phyloP scores from a whole-genome alignment of 1,140 invertebrate species.

The Leptoteleia sp. region DNA sequence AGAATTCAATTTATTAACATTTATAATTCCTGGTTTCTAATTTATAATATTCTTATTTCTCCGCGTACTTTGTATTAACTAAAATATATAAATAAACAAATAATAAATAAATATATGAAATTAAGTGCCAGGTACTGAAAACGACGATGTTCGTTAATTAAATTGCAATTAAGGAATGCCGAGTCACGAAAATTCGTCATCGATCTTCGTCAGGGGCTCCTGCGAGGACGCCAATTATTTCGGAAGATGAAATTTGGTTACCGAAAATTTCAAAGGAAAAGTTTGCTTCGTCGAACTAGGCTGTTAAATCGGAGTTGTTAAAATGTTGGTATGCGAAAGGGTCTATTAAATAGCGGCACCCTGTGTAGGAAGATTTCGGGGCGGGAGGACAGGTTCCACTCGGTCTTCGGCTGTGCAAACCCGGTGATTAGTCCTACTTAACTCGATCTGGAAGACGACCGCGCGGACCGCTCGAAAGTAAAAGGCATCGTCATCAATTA shows the following conservation, averaged over 20 bases:
- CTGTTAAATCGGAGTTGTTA: constrained; percentile 43
- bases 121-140: no score
- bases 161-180: constrained; percentile 5
- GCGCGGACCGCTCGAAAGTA: constrained; percentile 71
- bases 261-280: constrained; percentile 40
- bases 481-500: constrained; percentile 79
- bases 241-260: constrained; percentile 32
- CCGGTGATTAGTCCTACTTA: constrained; percentile 79
- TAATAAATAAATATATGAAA: no score
- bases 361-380: constrained; percentile 61
- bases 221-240: constrained; percentile 14
- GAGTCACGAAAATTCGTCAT: constrained; percentile 19
- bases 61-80: no score
- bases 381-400: constrained; percentile 66
- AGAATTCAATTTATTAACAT: no score
- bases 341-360: constrained; percentile 50
- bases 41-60: no score
- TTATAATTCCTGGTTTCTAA: no score
- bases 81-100: no score
- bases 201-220: constrained; percentile 18
- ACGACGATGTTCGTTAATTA: background rate
- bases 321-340: constrained; percentile 49
- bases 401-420: constrained; percentile 68
- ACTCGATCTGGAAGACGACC: constrained; percentile 68
- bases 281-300: constrained; percentile 20